Evolutionary conservation across 2,888 invertebrate genomes (phyloP).

Genomic region (Synanthedon myopaeformis): DNA sequence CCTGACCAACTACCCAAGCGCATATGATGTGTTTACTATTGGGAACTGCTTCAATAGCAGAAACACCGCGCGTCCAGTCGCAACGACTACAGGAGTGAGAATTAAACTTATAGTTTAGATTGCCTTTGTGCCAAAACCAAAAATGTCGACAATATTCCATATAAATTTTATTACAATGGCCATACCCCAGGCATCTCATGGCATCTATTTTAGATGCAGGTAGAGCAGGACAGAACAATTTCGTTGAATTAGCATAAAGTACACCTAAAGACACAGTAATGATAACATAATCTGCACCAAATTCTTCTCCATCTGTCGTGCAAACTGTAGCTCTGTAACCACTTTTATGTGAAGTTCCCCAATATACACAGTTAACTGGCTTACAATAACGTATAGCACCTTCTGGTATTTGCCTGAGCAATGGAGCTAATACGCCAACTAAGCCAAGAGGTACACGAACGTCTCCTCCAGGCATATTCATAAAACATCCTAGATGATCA

Average conservation of each 20-base stretch:
- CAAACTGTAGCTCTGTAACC: conserved; percentile 68
- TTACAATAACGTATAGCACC: conserved; percentile 75
- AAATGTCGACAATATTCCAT: conserved; percentile 80
- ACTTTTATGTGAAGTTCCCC: conserved; percentile 71
- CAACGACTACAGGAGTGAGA: conserved; percentile 59
- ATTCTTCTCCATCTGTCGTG: conserved; percentile 77
- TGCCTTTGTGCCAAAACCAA: conserved; percentile 76
- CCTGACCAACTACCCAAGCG: conserved; percentile 76
- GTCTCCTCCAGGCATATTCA: conserved; percentile 70
- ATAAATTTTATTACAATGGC: conserved; percentile 81
- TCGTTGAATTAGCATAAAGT: conserved; percentile 72
- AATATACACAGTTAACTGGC: conserved; percentile 77
- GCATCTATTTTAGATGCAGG: conserved; percentile 78
- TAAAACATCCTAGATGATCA: conserved; percentile 49
- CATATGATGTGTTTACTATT: conserved; percentile 79
- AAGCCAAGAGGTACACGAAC: conserved; percentile 74
- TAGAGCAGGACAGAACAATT: conserved; percentile 78
- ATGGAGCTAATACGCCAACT: conserved; percentile 74
- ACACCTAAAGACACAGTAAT: conserved; percentile 83
- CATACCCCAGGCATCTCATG: conserved; percentile 76
- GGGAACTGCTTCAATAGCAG: conserved; percentile 75
- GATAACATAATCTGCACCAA: conserved; percentile 82
- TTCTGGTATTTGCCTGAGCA: conserved; percentile 74
- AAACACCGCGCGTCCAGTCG: conserved; percentile 81
- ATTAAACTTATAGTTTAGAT: conserved; percentile 74